These are phyloP conservation scores for Podargus strigoides DNA, from an alignment of 2,797 vertebrate species.

Conservation along the genomic window DNA sequence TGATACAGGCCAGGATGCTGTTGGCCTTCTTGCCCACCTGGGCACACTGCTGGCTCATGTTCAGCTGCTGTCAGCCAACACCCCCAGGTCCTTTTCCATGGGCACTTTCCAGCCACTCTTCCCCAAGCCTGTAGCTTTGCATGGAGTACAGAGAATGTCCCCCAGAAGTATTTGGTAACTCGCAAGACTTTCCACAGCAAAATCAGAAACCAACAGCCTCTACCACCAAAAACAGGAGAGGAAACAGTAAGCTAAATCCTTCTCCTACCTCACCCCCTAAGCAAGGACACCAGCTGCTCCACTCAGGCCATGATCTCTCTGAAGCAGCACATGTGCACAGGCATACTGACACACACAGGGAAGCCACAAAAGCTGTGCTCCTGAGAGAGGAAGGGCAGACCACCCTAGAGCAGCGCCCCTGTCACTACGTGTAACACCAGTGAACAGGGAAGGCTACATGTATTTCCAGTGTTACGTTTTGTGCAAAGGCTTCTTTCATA, in stretches of 20 bases:
- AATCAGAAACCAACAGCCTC: not conserved
- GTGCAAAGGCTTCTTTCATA: not conserved
- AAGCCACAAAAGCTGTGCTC: not conserved
- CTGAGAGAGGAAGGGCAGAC: not conserved
- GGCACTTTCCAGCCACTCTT: too few relatives aligned
- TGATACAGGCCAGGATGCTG: too few relatives aligned
- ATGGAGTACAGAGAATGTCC: not conserved
- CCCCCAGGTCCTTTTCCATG: too few relatives aligned
- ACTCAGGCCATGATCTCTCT: not conserved
- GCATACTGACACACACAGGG: not conserved
- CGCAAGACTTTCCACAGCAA: not conserved
- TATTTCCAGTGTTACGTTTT: not conserved
- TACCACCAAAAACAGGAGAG: not conserved
- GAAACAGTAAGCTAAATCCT: not conserved
- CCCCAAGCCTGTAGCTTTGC: too few relatives aligned
- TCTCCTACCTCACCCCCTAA: not conserved
- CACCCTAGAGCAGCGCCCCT: not conserved
- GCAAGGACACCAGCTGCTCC: not conserved
- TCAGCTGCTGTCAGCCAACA: too few relatives aligned
- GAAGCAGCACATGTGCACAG: not conserved
- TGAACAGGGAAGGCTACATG: rapidly evolving
- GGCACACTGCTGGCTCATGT: too few relatives aligned
- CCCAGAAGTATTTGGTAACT: not conserved
- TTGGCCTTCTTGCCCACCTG: too few relatives aligned
- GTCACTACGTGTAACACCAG: rapidly evolving